Evolutionary conservation across 2,113 vertebrate genomes (phyloP).

Genomic region (Coptodon bakossiorum): DNA sequence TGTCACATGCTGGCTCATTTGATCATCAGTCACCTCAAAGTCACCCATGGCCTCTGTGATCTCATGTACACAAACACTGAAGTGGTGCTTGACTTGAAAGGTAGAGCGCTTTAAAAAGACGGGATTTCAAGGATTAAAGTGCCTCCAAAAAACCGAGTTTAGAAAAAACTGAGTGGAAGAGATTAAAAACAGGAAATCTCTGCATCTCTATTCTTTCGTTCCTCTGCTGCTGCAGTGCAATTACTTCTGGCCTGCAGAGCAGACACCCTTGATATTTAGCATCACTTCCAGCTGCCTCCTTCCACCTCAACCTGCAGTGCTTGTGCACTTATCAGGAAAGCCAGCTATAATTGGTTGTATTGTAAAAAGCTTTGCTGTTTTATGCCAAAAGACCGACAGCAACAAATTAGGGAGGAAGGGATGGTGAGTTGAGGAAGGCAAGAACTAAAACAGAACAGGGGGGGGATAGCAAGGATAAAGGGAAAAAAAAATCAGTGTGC

Average conservation of each 20-base stretch:
- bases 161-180: not conserved
- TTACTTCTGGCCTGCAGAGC: slow-evolving; percentile 29
- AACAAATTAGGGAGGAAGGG: not conserved
- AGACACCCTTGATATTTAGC: slow-evolving; percentile 44
- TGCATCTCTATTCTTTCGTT: not conserved
- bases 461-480: not conserved
- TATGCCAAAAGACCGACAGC: not conserved
- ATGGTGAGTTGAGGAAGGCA: not conserved
- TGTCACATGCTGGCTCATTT: not conserved
- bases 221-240: slow-evolving; percentile 39
- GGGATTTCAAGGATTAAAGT: not conserved
- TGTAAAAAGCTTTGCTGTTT: slow-evolving; percentile 1
- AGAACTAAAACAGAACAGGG: not conserved
- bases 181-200: not conserved
- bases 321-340: slow-evolving; percentile 20
- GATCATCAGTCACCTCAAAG: not conserved
- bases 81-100: slow-evolving; percentile 19
- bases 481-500: not conserved
- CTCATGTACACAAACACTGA: not conserved
- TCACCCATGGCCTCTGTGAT: not conserved
- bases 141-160: not conserved
- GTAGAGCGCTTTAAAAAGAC: not conserved
- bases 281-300: slow-evolving; percentile 8
- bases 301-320: slow-evolving; percentile 18
- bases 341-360: slow-evolving; percentile 30